Evolutionary conservation across 37 sponge, comb jelly and placozoan species (phyloP), one percentile per base, ranked within the genome.

Genomic region (Cladorhizidae sp.): DNA sequence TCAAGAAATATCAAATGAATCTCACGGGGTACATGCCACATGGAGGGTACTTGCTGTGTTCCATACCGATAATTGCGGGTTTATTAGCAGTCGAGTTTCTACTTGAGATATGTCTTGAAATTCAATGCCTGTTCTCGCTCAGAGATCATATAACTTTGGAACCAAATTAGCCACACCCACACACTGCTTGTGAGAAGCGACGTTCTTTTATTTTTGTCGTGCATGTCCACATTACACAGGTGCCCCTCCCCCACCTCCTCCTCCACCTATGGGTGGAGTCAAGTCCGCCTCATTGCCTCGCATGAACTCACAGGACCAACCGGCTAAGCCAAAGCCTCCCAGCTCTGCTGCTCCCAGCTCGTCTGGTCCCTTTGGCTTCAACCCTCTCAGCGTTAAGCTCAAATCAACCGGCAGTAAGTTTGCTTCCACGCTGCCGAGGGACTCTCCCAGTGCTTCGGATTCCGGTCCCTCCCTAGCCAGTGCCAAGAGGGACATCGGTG

Each of bases 231-330:
- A 28, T 25, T 57, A n/a, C 33, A 45, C 72, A 70, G 87, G 87
- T 70, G 73, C 72, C 64, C 83, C 88, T 49, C 88, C 88, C n/a
- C 88, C 87, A 33, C 87, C 88, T 39, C 88, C 89, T 28, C 89
- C 89, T 49, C 90, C 90, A 18, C 79, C 84, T 38, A 57, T 75
- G 69, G 69, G 68, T 21, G 69, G 75, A 40, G 29, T 40, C 54
- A 75, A 75, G 57, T 38, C 33, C 40, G 21, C 55, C 3, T 28
- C 55, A 1, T 29, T 70, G 23, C 71, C 81, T 5, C 63, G 61
- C 17, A 26, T 56, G 40, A 37, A 22, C 32, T 2, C 17, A 40
- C 12, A 62, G 36, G 76, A 43, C 21, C 55, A 38, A 25, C 65
- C 74, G 37, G 45, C 72, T 28, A 43, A 63, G 21, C 57, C 72